Base-by-base conservation (phyloP, 2,113 vertebrate species). In the Nanorana parkeri region DNA sequence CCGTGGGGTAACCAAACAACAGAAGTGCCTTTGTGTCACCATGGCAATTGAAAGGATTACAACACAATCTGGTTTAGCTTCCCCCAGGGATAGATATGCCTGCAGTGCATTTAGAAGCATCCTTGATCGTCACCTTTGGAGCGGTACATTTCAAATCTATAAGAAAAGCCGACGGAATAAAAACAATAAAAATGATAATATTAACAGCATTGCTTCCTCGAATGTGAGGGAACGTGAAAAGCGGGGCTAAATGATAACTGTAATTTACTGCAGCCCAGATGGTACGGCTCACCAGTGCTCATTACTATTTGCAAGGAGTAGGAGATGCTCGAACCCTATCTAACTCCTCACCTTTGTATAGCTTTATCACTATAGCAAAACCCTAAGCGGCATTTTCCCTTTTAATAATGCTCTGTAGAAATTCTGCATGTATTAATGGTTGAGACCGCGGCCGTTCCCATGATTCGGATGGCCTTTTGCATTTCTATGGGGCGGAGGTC, bases 401-500 rank as follows among this genome's bases (percentile, higher is more conserved):
- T 47, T 47, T 47, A 47, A 47, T 47, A 47, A 47, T 13, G 5
- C 41, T 47, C 10, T 47, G 41, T 24, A 65, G 63, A 65, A 26
- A 41, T 75, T 29, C 26, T 17, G 56, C 52, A 41, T 24, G 23
- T 16, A 20, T 72, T 56, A 4, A 3, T 23, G 16, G 28, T 11
- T n/a, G 19, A 19, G 51, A 55, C 41, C 41, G 8, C 11, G 41
- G 26, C 58, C 32, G 26, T 23, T 68, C 54, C 17, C 66, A 63
- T 65, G 75, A 63, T 64, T 10, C 23, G 15, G 41, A 26, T 28
- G 75, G 60, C 60, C 61, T 52, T 61, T 77, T 24, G 11, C 32
- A 17, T 63, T 63, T 80, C 19, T n/a, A 63, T 58, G 77, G 78
- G 78, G 78, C 41, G 77, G 65, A 56, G 77, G 66, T 80, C 77